Percentiles rank a stretch among this genome's conserved stretches.
Conservation (phyloP, 2,888 invertebrate genomes). For the Lasioglossum malachurum region DNA sequence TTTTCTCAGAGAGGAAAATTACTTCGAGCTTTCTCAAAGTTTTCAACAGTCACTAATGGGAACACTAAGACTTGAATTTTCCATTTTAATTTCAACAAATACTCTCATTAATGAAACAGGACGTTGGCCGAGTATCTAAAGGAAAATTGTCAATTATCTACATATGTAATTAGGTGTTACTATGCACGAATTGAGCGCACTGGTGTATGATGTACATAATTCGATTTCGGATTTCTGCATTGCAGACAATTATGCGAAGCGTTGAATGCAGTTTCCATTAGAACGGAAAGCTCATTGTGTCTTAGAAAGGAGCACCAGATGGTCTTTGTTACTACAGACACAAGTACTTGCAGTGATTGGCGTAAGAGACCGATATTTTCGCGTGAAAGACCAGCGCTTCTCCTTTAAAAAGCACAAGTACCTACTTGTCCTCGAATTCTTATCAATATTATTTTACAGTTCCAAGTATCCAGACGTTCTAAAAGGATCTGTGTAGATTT, state of each 20-base stretch:
- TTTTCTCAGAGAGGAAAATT: not conserved
- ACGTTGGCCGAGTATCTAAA: not conserved
- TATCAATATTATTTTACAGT: not conserved
- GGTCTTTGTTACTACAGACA: not conserved
- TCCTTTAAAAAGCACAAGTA: not conserved
- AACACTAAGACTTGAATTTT: not conserved
- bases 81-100: not conserved
- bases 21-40: not conserved
- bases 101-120: not conserved
- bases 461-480: not conserved
- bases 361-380: not conserved
- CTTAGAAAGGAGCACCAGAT: not conserved
- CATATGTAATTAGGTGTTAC: not conserved
- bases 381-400: not conserved
- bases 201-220: not conserved
- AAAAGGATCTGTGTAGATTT: not conserved
- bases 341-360: not conserved
- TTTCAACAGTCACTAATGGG: not conserved
- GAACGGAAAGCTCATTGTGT: not conserved
- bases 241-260: not conserved
- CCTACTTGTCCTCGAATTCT: not conserved
- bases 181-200: not conserved
- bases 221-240: not conserved
- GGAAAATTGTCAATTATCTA: not conserved
- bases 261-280: slow-evolving; percentile 3